Evolutionary conservation across 2,888 invertebrate genomes (phyloP).

Genomic region (Troides helena): DNA sequence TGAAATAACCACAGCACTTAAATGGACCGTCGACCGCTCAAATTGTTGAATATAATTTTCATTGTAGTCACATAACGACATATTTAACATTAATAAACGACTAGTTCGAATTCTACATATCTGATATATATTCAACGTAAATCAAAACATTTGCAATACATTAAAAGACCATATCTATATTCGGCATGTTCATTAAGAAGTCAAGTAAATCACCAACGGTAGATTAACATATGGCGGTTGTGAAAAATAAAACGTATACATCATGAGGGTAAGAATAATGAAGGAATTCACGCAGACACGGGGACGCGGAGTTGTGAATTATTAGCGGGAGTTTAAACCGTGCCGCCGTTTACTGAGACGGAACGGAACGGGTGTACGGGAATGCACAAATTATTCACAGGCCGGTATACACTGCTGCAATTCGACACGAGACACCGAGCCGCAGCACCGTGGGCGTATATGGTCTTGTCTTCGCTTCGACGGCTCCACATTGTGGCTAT

Average conservation of each 20-base stretch:
- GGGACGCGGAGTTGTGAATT: slow-evolving; percentile 51
- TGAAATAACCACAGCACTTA: slow-evolving; percentile 66
- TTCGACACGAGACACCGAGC: slow-evolving; percentile 34
- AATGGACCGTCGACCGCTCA: slow-evolving; percentile 44
- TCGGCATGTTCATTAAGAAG: slow-evolving; percentile 9
- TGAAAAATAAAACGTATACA: slow-evolving; percentile 39
- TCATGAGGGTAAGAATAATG: slow-evolving; percentile 59
- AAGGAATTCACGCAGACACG: slow-evolving; percentile 63
- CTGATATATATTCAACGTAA: not conserved
- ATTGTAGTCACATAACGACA: not conserved
- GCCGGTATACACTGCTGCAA: slow-evolving; percentile 22
- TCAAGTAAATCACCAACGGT: slow-evolving; percentile 22
- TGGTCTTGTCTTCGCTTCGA: slow-evolving; percentile 56
- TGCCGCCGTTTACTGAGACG: slow-evolving; percentile 61
- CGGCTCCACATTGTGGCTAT: slow-evolving; percentile 59
- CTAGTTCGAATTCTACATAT: not conserved
- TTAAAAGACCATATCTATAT: not conserved
- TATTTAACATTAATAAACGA: not conserved
- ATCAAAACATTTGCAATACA: not conserved
- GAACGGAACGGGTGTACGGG: slow-evolving; percentile 53
- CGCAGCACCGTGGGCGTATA: slow-evolving; percentile 57
- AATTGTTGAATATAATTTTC: slow-evolving; percentile 16
- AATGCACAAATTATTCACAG: slow-evolving; percentile 69
- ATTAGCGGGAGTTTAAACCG: slow-evolving; percentile 59
- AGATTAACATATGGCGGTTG: slow-evolving; percentile 22